These are phyloP conservation scores for Erinaceus europaeus DNA, from an alignment of 2,113 vertebrate genomes.

Conservation along the genomic window DNA sequence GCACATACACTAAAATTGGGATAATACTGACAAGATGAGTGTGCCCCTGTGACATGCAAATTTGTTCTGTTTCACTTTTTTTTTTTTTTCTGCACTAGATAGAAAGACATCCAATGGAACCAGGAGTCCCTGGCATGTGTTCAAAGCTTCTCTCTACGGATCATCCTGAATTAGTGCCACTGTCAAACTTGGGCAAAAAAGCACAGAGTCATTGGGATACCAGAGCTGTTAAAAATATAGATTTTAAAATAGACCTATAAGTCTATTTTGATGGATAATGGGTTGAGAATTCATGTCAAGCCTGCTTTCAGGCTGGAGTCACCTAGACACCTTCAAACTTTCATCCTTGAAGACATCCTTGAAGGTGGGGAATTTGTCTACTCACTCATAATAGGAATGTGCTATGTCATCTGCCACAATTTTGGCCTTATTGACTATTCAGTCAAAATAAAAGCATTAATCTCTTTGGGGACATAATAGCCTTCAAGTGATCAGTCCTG, in stretches of 20 bases:
- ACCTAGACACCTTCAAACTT: background rate
- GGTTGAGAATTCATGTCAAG: background rate
- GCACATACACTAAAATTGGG: too few species aligned
- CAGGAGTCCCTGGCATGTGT: background rate
- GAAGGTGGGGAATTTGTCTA: background rate
- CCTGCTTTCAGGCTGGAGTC: background rate
- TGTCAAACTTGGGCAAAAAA: constrained; percentile 12
- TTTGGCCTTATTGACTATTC: background rate
- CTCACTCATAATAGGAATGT: background rate
- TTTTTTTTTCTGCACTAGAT: background rate
- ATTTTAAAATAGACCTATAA: background rate
- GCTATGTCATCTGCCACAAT: background rate
- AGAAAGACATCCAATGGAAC: background rate
- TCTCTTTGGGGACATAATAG: background rate
- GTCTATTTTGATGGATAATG: background rate
- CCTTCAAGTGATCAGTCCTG: background rate
- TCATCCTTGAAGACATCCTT: background rate
- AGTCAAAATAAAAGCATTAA: constrained; percentile 16
- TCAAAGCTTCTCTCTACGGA: background rate
- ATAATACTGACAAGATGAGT: too few species aligned
- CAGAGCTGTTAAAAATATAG: background rate
- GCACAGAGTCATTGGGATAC: background rate
- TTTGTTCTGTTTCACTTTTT: background rate
- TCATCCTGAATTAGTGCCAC: background rate
- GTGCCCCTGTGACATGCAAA: too few species aligned